Evolutionary conservation across 2,888 invertebrate genomes (phyloP), one percentile per base, ranked within the genome.

Genomic region (Pyrrhia umbra): DNA sequence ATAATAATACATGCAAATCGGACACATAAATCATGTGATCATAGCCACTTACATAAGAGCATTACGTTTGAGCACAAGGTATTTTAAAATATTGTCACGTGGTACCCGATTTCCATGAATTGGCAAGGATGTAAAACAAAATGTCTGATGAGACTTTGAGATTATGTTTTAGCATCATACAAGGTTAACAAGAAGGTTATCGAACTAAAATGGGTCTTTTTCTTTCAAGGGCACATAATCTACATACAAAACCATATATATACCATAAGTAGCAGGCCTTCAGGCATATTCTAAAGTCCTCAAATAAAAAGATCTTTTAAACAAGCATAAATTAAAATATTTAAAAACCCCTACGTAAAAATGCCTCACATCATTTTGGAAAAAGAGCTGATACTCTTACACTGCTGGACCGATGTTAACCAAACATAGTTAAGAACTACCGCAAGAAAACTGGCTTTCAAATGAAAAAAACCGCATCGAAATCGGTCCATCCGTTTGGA

Each of bases 1-100:
- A 40, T 20, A 18, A 6, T 16, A 20, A 2, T 15, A 49, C 1
- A 52, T 13, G 58, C 45, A 63, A 64, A 68, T 71, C 55, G 51
- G 34, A 54, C 45, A 40, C 18, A 57, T 62, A 63, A 42, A 54
- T 68, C 57, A 65, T 71, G 40, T 68, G 67, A 64, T 46, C 50
- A 55, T 10, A 27, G 6, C 8, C 13, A 37, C 23, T 64, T 67
- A 63, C 43, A 34, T 58, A 68, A 66, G 20, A 54, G 42, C 15
- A 51, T 50, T 43, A 58, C 64, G 49, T 34, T 20, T 52, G n/a
- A 30, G 25, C 40, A 46, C 30, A 46, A n/a, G 46, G 34, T 34
- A 46, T 67, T 46, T 40, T 3, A 46, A 59, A 61, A 61, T 47
- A 34, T 58, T 52, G 77, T 65, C 68, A 68, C 16, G 39, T 39